phyloP scores from a whole-genome alignment of 2,888 invertebrate species.

The Nephrotoma guestfalica region DNA sequence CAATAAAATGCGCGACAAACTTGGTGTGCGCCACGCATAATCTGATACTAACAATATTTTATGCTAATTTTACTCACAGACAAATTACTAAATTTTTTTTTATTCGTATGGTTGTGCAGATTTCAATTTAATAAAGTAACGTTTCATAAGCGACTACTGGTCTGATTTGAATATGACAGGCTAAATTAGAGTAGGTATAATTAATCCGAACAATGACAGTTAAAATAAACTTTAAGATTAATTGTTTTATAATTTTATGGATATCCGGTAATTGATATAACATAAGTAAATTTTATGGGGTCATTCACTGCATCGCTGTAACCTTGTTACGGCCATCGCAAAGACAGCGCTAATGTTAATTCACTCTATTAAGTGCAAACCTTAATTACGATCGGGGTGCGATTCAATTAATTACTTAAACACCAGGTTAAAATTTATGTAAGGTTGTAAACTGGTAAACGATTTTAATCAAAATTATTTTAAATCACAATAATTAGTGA shows the following conservation, averaged over 20 bases:
- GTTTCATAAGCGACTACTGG: neutral
- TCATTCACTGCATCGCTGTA: neutral
- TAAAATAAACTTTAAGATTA: neutral
- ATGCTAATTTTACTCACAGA: neutral
- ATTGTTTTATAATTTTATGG: neutral
- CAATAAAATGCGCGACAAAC: neutral
- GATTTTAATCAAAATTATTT: neutral
- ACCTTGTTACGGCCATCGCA: neutral
- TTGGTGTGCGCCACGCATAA: neutral
- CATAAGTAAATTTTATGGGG: neutral
- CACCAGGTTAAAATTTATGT: neutral
- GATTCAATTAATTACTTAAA: neutral
- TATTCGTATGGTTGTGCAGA: neutral
- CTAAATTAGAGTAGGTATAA: neutral
- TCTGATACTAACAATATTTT: neutral
- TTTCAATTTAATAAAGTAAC: neutral
- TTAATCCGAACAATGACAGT: neutral
- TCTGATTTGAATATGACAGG: neutral
- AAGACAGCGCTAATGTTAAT: neutral
- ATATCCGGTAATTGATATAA: neutral
- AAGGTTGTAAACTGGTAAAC: neutral
- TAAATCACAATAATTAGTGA: neutral
- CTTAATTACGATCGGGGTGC: neutral
- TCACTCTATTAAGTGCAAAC: neutral
- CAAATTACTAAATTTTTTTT: neutral